Conservation (phyloP, 1,140 invertebrate genomes). For the Trissolcus basalis region DNA sequence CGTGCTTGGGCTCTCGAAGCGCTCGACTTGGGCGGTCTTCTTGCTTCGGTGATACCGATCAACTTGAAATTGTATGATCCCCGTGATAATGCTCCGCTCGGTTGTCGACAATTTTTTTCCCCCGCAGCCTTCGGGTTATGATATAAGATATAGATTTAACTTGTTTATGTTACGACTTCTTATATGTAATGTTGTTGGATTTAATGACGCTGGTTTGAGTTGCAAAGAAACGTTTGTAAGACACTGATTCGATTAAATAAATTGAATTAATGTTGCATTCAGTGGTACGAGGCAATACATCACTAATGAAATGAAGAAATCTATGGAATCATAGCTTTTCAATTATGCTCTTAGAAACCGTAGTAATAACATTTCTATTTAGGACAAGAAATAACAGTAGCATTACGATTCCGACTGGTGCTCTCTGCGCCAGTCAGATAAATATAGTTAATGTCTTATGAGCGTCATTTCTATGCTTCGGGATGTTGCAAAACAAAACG, state of each 20-base stretch:
- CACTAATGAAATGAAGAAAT: no score
- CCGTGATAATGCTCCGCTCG: constrained; percentile 43
- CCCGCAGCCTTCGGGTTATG: constrained; percentile 23
- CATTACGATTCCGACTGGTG: no score
- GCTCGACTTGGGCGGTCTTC: constrained; percentile 52
- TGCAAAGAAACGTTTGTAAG: constrained; percentile 5
- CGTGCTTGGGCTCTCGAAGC: constrained; percentile 29
- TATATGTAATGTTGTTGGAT: constrained; percentile 6
- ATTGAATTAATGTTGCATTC: not conserved
- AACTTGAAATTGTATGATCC: constrained; percentile 55
- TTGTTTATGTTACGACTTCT: constrained; percentile 23
- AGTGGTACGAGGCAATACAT: no score
- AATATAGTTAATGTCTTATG: no score
- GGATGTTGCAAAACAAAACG: no score
- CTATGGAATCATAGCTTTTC: no score
- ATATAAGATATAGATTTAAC: constrained; percentile 29
- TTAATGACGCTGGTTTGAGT: constrained; percentile 1
- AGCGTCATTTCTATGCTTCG: no score
- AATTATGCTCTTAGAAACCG: no score
- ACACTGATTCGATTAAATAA: not conserved
- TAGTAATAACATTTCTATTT: no score
- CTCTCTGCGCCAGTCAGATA: no score
- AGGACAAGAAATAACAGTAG: no score
- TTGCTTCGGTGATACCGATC: constrained; percentile 51
- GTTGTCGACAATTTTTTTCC: constrained; percentile 24